These are phyloP conservation scores for Congeria kusceri DNA, from an alignment of 2,888 invertebrate species.

Conservation along the genomic window DNA sequence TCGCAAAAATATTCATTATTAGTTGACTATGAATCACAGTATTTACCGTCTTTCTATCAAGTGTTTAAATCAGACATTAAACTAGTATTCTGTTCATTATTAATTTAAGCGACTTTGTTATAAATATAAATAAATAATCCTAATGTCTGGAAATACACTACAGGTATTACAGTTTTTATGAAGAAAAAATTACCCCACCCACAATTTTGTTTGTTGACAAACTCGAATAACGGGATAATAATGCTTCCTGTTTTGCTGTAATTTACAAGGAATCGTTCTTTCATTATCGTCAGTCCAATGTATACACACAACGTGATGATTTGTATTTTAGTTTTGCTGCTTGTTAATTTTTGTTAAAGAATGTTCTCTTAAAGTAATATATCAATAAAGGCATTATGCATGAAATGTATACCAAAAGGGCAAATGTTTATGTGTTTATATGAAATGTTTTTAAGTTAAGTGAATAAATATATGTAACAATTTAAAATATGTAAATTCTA, in stretches of 20 bases:
- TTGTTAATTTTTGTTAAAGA: no score
- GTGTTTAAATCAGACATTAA: neutral
- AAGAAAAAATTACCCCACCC: constrained; percentile 53
- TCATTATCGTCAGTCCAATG: no score
- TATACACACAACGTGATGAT: no score
- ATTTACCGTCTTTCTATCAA: constrained; percentile 4
- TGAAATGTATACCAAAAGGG: no score
- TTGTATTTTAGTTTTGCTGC: no score
- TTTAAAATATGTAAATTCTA: no score
- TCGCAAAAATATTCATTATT: constrained; percentile 45
- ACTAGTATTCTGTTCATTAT: neutral
- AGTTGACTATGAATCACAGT: constrained; percentile 56
- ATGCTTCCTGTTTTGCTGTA: neutral
- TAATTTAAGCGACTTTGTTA: neutral
- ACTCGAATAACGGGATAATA: neutral
- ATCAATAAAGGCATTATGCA: no score
- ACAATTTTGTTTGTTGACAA: constrained; percentile 2
- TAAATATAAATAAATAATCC: constrained; percentile 6
- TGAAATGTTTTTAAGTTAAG: no score
- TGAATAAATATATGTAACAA: no score
- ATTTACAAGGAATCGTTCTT: neutral
- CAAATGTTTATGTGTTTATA: no score
- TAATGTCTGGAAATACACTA: constrained; percentile 71
- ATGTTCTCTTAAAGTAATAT: no score
- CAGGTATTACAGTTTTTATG: constrained; percentile 62